Evolutionary conservation across 1,140 invertebrate species (phyloP), one percentile per base, ranked within the genome.

Genomic region (Oryctes rhinoceros): DNA sequence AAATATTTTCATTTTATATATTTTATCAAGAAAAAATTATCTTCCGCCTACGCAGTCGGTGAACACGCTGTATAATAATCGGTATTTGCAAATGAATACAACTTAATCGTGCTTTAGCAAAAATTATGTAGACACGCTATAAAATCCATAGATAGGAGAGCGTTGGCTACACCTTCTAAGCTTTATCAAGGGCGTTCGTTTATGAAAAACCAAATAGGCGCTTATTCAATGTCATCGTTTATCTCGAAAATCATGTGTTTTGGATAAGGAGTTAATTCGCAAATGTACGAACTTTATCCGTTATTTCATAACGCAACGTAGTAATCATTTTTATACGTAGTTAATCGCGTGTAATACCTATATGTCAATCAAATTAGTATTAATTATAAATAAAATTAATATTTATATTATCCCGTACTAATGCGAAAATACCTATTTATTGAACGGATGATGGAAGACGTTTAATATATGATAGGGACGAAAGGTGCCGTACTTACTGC

Each of bases 391-490:
- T 53, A 53, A 53, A 53, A 53, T 53, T n/a, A 15, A 53, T 15
- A 53, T 53, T 53, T 53, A 53, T 53, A 53, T 53, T 13, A 53
- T 53, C 49, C 49, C 4, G 49, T 13, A 53, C 49, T 53, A n/a
- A 53, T 53, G 49, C n/a, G 49, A 15, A 53, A 53, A 53, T 53
- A 53, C 49, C n/a, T 53, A 53, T 53, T 53, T 53, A 53, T 53
- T 53, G 49, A 53, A 53, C n/a, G 49, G 11, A 13, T n/a, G 49
- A 44, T 53, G n/a, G 13, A 53, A 53, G n/a, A 53, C 13, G 49
- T 53, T 53, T n/a, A 53, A 53, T 53, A 53, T 44, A 44, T 44
- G 39, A 44, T 53, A 53, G 49, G 4, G n/a, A 9, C 49, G 47
- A 53, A 53, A 53, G 49, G 49, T n/a, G 49, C 49, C 49, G 49